phyloP scores from a whole-genome alignment of 1,140 invertebrate genomes.

The Lucilia sericata region DNA sequence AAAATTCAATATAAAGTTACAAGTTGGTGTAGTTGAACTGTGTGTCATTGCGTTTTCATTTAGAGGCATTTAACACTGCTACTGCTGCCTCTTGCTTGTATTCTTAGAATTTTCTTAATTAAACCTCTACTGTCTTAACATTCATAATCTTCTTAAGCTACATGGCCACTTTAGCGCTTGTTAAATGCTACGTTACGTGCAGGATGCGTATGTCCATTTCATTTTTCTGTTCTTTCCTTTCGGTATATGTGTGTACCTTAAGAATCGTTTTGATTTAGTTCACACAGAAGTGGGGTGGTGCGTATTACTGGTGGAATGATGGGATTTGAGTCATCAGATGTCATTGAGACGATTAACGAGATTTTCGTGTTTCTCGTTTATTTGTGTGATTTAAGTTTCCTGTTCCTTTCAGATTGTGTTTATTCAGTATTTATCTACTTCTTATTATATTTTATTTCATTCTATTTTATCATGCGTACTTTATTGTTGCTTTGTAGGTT shows the following conservation, averaged over 20 bases:
- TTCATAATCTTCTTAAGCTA: constrained; percentile 35
- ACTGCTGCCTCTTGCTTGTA: not conserved
- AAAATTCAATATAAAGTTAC: not conserved
- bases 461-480: not conserved
- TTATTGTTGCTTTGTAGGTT: not conserved
- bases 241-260: too few relatives aligned
- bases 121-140: constrained; percentile 1
- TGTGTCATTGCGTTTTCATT: not conserved
- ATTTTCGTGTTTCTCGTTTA: constrained; percentile 39
- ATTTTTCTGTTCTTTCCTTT: not conserved
- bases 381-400: constrained; percentile 32
- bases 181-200: not conserved
- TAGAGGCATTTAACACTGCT: too few relatives aligned
- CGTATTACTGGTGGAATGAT: not conserved
- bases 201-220: not conserved
- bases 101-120: not conserved
- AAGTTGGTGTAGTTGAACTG: not conserved
- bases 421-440: constrained; percentile 28
- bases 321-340: constrained; percentile 30
- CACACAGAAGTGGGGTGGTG: not conserved
- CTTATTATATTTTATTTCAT: not conserved
- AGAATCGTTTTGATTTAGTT: too few relatives aligned
- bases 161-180: constrained; percentile 14
- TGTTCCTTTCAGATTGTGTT: constrained; percentile 18
- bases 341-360: constrained; percentile 43